A percentile compares a stretch with the other conserved stretches of the same genome.
Evolutionary conservation across 1,140 invertebrate genomes (phyloP).

Genomic region (Drosophila sp.): DNA sequence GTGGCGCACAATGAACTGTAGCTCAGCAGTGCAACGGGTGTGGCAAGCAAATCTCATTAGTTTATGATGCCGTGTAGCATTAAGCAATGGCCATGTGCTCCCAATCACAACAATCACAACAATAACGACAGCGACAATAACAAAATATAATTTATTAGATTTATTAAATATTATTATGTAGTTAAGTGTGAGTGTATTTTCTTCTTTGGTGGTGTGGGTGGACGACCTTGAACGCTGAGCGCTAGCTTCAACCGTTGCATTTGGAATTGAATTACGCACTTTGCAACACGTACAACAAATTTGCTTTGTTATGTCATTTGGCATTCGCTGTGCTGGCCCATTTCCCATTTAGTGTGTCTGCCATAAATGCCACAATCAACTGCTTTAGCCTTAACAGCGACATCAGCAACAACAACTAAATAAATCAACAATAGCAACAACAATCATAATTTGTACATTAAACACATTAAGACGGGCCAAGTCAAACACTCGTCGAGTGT

Average conservation of each 20-base stretch:
- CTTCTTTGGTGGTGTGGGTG: slow-evolving; percentile 7
- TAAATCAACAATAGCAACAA: slow-evolving; percentile 4
- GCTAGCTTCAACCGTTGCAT: slow-evolving; percentile 29
- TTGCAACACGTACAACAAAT: slow-evolving; percentile 55
- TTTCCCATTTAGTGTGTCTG: slow-evolving; percentile 60
- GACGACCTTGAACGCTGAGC: slow-evolving; percentile 69
- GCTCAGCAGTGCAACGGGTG: slow-evolving; percentile 6
- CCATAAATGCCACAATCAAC: slow-evolving; percentile 76
- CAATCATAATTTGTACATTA: slow-evolving; percentile 78
- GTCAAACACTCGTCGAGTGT: slow-evolving; percentile 27
- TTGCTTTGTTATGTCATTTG: slow-evolving; percentile 70
- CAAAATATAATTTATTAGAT: slow-evolving; percentile 66
- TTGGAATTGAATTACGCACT: slow-evolving; percentile 44
- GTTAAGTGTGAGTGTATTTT: slow-evolving; percentile 36
- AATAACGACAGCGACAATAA: slow-evolving; percentile 29
- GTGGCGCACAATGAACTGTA: slow-evolving; percentile 68
- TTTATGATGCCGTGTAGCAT: slow-evolving; percentile 71
- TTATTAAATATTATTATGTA: slow-evolving; percentile 71
- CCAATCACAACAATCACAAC: slow-evolving; percentile 51
- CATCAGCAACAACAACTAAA: slow-evolving; percentile 11
- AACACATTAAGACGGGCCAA: slow-evolving; percentile 64
- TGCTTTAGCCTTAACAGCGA: slow-evolving; percentile 36
- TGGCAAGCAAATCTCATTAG: slow-evolving; percentile 73
- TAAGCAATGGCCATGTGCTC: slow-evolving; percentile 76
- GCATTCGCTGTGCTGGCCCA: slow-evolving; percentile 67